Base-by-base conservation (phyloP, 2,888 invertebrate genomes). In the Allygus modestus region DNA sequence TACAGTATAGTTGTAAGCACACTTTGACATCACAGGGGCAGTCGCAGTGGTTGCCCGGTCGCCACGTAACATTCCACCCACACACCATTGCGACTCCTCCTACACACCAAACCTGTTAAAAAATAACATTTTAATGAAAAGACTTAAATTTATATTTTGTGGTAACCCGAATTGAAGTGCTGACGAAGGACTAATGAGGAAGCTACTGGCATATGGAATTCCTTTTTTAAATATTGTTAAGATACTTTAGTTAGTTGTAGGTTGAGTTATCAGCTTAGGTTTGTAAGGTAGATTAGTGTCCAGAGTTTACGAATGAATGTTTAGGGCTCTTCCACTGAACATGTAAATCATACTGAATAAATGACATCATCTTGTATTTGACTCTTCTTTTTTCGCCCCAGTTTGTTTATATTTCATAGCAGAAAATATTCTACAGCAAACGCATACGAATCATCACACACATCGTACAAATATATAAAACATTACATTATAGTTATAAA, bases 261-360 rank as follows among this genome's bases (percentile, higher is more conserved):
- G 37, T 82, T 81, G 81, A 81, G 71, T 85, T 85, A 82, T 73
- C 77, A 82, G 75, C 75, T 82, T 85, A 85, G 85, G 85, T 85
- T 85, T 82, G 77, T 85, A 85, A 85, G 85, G 82, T 85, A 85
- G 85, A 75, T 83, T 75, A 75, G 73, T 83, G 83, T 83, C 83
- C 71, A 83, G 83, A 83, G 83, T 83, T 83, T 83, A 83, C 69
- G 85, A 85, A 85, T 85, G 85, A 61, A 77, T 85, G 85, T 85
- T 85, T 85, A 85, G 85, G 85, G 85, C 75, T 85, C 85, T 85
- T 85, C 85, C 85, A 85, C 77, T 77, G 83, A 83, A 79, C 79
- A 79, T 79, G 79, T 79, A 79, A 79, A 79, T 79, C 79, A 79
- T 79, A 79, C 54, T 58, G 79, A 79, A 79, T 79, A 79, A 79